Percentiles rank a stretch among this genome's conserved stretches.
These are phyloP conservation scores for Axinella damicornis DNA, from an alignment of 37 sponge, comb jelly and placozoan species.

Conservation along the genomic window DNA sequence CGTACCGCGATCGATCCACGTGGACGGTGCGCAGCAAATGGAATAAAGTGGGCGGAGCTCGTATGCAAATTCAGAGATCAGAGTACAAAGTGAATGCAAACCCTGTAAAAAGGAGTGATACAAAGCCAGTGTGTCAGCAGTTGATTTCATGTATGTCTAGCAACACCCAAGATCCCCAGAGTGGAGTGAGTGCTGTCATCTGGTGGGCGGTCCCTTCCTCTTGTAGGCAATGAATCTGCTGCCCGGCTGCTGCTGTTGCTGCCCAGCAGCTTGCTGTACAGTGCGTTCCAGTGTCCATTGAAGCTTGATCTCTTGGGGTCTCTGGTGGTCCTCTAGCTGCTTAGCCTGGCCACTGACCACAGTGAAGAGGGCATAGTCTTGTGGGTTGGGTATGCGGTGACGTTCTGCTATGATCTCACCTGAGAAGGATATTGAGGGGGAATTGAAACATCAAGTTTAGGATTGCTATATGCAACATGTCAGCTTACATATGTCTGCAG, in stretches of 20 bases:
- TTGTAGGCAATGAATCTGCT: conserved; percentile 57
- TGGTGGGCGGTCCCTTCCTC: background rate
- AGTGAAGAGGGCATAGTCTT: conserved; percentile 65
- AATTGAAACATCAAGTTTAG: background rate
- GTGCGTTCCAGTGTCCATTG: conserved; percentile 47
- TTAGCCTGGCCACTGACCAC: conserved; percentile 63
- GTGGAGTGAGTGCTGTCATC: too few species aligned
- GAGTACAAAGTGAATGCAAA: too few species aligned
- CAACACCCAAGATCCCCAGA: too few species aligned
- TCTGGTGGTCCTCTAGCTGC: conserved; percentile 1
- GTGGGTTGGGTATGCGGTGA: conserved; percentile 40
- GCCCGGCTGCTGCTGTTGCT: background rate
- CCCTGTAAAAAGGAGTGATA: too few species aligned
- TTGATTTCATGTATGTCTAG: too few species aligned
- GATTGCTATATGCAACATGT: too few species aligned
- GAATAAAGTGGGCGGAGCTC: too few species aligned
- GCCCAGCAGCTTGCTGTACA: too few species aligned
- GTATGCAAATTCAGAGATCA: too few species aligned
- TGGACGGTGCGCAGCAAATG: too few species aligned
- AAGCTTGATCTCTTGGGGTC: conserved; percentile 58
- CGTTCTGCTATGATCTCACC: conserved; percentile 68
- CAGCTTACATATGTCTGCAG: conserved; percentile 72
- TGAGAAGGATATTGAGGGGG: background rate
- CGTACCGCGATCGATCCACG: too few species aligned
- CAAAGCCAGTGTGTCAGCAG: too few species aligned